Evolutionary conservation across 2,797 vertebrate genomes (phyloP), one percentile per base, ranked within the genome.

Genomic region (Pogoniulus pusillus): DNA sequence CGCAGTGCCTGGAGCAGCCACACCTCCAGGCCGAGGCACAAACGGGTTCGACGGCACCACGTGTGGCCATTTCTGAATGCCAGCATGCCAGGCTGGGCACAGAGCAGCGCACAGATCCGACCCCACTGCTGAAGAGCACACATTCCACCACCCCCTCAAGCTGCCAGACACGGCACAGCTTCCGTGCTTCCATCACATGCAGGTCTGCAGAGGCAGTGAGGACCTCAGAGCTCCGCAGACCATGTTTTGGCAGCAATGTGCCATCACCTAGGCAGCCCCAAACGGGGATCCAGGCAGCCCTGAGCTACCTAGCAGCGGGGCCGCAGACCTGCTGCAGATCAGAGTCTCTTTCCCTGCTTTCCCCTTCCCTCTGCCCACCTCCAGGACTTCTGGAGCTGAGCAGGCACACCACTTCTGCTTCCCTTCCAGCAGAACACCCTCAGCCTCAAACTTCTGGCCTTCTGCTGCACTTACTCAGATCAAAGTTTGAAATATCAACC

Each of bases 181-280:
- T 63, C 63, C 77, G 19, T 6, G 23, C 37, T 54, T 71, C 18
- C 27, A 57, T 54, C 53, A 29, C 19, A 32, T 16, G 32, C 16
- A 39, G 13, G 47, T 35, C 37, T 27, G 47, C 27, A 58, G n/a
- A 34, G 53, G 24, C 59, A 87, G 59, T 7, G 57, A 51, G 22
- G 59, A 43, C 45, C 72, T 59, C 34, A 5, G 54, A 59, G 47
- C n/a, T 51, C 54, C 76, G 62, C 59, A 34, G 18, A 65, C 35
- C 4, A 3, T 1, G 5, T 49, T 59, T 51, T 41, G 54, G 63
- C 58, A 70, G 22, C 0, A 1, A 54, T 1, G 3, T 2, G 3
- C 20, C 7, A 18, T 37, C 3, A 0, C 5, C 66, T 54, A 59
- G 47, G n/a, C 47, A 76, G 64, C 7, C 34, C 59, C 30, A 18